These are phyloP conservation scores for Stictocephala bisonia DNA, from an alignment of 2,888 invertebrate genomes.

Conservation along the genomic window DNA sequence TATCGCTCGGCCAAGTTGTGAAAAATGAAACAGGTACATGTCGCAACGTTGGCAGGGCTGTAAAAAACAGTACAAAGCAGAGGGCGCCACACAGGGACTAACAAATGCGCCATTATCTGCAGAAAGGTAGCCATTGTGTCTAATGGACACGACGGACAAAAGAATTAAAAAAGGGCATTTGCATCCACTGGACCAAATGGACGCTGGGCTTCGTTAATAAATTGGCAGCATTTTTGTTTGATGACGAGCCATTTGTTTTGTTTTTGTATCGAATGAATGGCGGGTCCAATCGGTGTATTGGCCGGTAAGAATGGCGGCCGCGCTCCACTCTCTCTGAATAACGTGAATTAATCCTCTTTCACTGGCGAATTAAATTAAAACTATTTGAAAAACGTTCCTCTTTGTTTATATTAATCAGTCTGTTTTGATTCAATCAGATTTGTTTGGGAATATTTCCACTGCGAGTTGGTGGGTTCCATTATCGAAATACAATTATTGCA, in stretches of 20 bases:
- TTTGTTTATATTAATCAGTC: conserved; percentile 33
- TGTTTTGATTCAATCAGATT: neutral
- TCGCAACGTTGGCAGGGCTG: no score
- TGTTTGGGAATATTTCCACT: neutral
- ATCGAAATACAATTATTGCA: neutral
- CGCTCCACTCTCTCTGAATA: conserved; percentile 16
- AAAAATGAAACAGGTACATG: conserved; percentile 29
- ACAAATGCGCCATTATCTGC: conserved; percentile 38
- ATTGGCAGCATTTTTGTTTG: conserved; percentile 52
- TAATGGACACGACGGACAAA: conserved; percentile 34
- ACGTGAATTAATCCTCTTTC: conserved; percentile 39
- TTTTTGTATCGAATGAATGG: conserved; percentile 38
- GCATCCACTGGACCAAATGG: conserved; percentile 41
- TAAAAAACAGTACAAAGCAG: neutral
- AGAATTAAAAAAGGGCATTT: conserved; percentile 42
- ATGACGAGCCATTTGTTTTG: conserved; percentile 38
- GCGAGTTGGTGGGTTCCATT: neutral
- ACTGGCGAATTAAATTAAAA: conserved; percentile 39
- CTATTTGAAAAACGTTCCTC: conserved; percentile 35
- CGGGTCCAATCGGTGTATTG: conserved; percentile 26
- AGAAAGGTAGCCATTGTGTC: conserved; percentile 40
- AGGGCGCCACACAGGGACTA: conserved; percentile 26
- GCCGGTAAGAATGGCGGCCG: conserved; percentile 23
- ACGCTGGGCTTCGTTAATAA: conserved; percentile 47
- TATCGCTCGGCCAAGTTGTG: neutral